Percentiles rank a stretch among this genome's conserved stretches.
These are phyloP conservation scores for Leptodactylus fallax DNA, from an alignment of 2,797 vertebrate species.

Conservation along the genomic window DNA sequence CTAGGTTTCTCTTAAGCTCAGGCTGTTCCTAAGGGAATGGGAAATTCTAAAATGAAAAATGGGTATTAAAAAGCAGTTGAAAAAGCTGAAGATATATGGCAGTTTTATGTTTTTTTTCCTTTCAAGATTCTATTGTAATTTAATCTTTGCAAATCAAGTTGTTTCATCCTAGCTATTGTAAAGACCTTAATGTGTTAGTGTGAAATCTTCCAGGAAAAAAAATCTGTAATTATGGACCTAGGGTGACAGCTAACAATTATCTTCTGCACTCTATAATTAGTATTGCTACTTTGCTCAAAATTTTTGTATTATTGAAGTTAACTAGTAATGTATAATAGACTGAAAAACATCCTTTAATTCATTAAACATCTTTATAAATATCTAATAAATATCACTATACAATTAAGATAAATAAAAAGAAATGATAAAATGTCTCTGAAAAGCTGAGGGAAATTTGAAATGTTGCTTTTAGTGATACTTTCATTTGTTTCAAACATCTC, in stretches of 20 bases:
- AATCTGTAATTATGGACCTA: constrained; percentile 63
- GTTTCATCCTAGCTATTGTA: constrained; percentile 50
- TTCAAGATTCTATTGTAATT: constrained; percentile 66
- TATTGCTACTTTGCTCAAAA: constrained; percentile 54
- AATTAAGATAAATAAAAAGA: too few relatives aligned
- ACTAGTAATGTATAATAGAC: background rate
- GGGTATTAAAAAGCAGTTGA: constrained; percentile 69
- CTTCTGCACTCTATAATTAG: constrained; percentile 57
- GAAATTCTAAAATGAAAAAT: constrained; percentile 79
- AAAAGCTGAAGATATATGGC: constrained; percentile 71
- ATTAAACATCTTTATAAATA: background rate
- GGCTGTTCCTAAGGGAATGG: constrained; percentile 77
- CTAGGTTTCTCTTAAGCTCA: constrained; percentile 80
- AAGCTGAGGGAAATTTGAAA: too few relatives aligned
- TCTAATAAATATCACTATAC: background rate
- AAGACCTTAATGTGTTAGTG: constrained; percentile 9
- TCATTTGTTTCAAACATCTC: too few relatives aligned
- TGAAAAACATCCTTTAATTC: background rate
- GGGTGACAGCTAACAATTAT: constrained; percentile 55
- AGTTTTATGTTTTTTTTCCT: constrained; percentile 62
- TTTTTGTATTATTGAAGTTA: background rate
- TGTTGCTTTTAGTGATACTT: too few relatives aligned
- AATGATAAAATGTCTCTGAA: too few relatives aligned
- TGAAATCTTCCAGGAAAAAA: constrained; percentile 41
- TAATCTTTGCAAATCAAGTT: constrained; percentile 63